phyloP scores from a whole-genome alignment of 2,888 invertebrate species.

The Cheilosia urbana region DNA sequence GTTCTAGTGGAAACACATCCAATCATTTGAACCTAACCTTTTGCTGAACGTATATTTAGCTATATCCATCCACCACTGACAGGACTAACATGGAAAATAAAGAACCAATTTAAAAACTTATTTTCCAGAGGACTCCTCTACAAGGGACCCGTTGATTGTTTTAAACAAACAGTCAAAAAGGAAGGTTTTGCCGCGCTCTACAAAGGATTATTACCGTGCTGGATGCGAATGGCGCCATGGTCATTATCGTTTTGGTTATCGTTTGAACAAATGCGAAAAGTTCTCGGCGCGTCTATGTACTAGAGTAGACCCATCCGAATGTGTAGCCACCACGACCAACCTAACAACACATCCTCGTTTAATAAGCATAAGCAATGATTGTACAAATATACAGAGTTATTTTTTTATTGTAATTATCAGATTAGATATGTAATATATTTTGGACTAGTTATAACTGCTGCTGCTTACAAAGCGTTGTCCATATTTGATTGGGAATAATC shows the following conservation, averaged over 20 bases:
- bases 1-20: too few relatives aligned
- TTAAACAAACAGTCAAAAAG: conserved; percentile 92
- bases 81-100: neutral
- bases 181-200: conserved; percentile 95
- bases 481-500: conserved; percentile 20
- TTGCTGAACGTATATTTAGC: too few relatives aligned
- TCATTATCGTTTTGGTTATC: conserved; percentile 97
- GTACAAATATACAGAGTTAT: conserved; percentile 72
- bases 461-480: conserved; percentile 31
- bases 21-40: too few relatives aligned
- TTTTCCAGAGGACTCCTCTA: conserved; percentile 89
- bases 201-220: conserved; percentile 96
- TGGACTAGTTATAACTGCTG: conserved; percentile 50
- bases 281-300: conserved; percentile 85
- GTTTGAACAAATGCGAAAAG: conserved; percentile 92
- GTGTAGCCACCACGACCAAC: conserved; percentile 47
- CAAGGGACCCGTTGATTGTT: conserved; percentile 93
- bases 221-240: conserved; percentile 98
- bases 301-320: conserved; percentile 21
- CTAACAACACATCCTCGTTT: conserved; percentile 54
- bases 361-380: conserved; percentile 71
- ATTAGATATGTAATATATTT: conserved; percentile 59
- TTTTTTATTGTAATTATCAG: conserved; percentile 65
- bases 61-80: neutral
- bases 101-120: neutral